These are phyloP conservation scores for Nycticorax nycticorax DNA, from an alignment of 2,113 vertebrate species.

Conservation along the genomic window DNA sequence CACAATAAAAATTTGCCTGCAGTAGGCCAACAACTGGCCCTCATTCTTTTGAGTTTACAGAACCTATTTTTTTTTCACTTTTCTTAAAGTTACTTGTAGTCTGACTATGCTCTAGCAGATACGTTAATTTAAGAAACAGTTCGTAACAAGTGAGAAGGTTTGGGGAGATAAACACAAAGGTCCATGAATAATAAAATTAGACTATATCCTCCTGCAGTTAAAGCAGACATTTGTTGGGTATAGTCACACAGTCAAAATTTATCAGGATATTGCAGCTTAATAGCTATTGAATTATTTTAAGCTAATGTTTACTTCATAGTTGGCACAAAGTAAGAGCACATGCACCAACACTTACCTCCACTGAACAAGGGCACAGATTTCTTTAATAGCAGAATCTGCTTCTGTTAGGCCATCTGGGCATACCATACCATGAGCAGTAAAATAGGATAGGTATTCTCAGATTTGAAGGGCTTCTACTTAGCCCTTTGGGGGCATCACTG, in stretches of 20 bases:
- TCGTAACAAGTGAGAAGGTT: neutral
- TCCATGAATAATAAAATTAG: neutral
- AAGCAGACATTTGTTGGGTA: neutral
- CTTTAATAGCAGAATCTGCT: neutral
- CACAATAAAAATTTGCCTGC: neutral
- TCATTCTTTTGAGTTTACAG: neutral
- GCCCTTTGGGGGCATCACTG: neutral
- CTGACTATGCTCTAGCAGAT: neutral
- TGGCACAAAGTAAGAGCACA: neutral
- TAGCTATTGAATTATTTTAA: neutral
- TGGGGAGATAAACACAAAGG: neutral
- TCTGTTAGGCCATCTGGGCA: neutral
- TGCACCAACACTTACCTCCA: neutral
- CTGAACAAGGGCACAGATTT: neutral
- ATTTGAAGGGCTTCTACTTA: neutral
- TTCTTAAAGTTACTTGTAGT: neutral
- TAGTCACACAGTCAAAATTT: neutral
- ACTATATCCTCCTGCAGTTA: neutral
- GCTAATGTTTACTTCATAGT: neutral
- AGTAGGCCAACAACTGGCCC: neutral
- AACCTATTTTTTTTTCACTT: neutral
- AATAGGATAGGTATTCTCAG: neutral
- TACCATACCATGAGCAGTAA: neutral
- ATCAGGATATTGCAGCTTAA: neutral
- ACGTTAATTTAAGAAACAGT: neutral